Evolutionary conservation across 2,797 vertebrate genomes (phyloP), one percentile per base, ranked within the genome.

Genomic region (Mus caroli): DNA sequence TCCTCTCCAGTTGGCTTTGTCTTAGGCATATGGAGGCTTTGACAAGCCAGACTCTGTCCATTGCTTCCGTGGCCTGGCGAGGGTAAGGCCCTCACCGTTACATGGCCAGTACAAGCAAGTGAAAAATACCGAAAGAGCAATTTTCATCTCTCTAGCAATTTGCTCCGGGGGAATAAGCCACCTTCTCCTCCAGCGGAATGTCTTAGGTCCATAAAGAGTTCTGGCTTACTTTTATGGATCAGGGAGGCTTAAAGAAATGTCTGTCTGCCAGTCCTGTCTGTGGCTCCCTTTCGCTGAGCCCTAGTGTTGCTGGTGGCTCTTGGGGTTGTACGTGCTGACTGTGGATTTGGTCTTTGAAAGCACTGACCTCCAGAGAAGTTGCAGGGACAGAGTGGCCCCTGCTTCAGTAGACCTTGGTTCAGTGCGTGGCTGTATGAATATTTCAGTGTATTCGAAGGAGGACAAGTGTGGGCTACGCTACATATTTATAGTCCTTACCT

Each of bases 321-420:
- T 46, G 7, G 31, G 31, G 14, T 7, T 50, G 62, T 50, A 3
- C 22, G 28, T 19, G 15, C 26, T 54, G 67, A 24, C 19, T 34
- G 69, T 69, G 64, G 9, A 14, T 20, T 54, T 86, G 24, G 22
- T 0, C 11, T 76, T 26, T 34, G 40, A 3, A 58, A 37, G 13
- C 88, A 6, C 6, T 56, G 0, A 2, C 15, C 34, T 31, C 9
- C 22, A 1, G 14, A 69, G 76, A n/a, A 28, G 9, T 28, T 10
- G 1, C 22, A 31, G 88, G 24, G 14, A 9, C 11, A 0, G 13
- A 0, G 22, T 10, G 24, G 19, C 19, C 0, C 10, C 0, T 2
- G 11, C 31, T 1, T 58, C 11, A 0, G 0, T 6, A 46, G 6
- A 1, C 26, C n/a, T 5, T 1, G 34, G 15, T 3, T 54, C 40